Base-by-base conservation (phyloP, 2,113 vertebrate genomes). In the Lipophrys pholis region DNA sequence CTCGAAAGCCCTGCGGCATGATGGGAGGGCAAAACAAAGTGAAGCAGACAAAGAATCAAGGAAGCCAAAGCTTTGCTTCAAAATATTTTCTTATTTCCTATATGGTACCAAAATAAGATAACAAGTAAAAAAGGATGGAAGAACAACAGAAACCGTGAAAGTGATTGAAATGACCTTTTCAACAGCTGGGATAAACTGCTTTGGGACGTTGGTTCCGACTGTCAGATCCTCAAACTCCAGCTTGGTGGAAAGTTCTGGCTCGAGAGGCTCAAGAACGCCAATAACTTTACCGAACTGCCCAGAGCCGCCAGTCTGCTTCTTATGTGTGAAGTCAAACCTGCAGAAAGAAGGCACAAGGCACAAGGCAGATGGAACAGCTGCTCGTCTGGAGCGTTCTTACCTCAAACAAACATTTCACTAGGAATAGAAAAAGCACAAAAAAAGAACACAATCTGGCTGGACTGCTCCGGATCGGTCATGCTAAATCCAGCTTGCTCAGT, bases 271-370 rank as follows among this genome's bases (percentile, higher is more conserved):
- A 1, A 99, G 85, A 7, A 94, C 82, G 0, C 98, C 98, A 0
- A 93, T 93, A 0, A 99, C 97, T 89, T 97, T 99, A 30, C 98
- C 98, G 0, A 91, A 99, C 87, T 99, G 97, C 1, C 97, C 98
- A 0, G 98, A 95, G 14, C 98, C 97, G 0, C 98, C 98, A 0
- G 91, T 92, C 84, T 99, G 98, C 65, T 93, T 99, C 92, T 99
- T 99, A 79, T 99, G 98, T 1, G 95, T 98, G 70, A 94, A 99
- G 2, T 98, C 96, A 90, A 99, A 99, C 82, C 98, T 99, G 43
- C 41, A 70, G 52, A 16, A 43, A 9, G 49, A 2, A 0, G n/a
- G n/a, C n/a, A n/a, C n/a, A n/a, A n/a, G n/a, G n/a, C n/a, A 5
- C 12, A 54, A 42, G 64, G 17, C 0, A 38, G n/a, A n/a, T n/a